A percentile compares a stretch with the other conserved stretches of the same genome.
These are phyloP conservation scores for Octodonta nipae DNA, from an alignment of 2,888 invertebrate genomes.

Conservation along the genomic window DNA sequence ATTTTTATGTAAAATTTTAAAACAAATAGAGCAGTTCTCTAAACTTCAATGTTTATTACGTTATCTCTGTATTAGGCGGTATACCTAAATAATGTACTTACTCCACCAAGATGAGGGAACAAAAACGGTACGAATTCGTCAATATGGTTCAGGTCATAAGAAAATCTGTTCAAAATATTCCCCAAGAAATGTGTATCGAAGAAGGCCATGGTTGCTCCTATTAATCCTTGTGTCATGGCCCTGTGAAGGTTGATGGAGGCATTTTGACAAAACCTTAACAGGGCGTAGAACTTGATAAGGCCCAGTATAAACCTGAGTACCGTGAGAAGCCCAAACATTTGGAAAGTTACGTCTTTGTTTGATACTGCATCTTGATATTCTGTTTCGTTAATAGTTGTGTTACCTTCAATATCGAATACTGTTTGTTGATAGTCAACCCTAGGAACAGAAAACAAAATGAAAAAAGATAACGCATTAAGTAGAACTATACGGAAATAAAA, in stretches of 20 bases:
- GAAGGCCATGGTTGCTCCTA: constrained; percentile 17
- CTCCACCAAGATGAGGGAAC: no score
- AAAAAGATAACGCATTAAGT: no score
- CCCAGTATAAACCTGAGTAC: constrained; percentile 5
- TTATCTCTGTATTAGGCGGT: no score
- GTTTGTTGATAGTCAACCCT: constrained; percentile 10
- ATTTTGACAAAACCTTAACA: constrained; percentile 7
- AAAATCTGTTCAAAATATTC: constrained; percentile 20
- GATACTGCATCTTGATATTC: constrained; percentile 6
- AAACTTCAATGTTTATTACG: no score
- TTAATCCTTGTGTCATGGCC: constrained; percentile 13
- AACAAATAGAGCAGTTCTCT: no score
- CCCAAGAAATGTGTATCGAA: constrained; percentile 20
- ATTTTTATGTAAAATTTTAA: no score
- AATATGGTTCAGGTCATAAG: constrained; percentile 16
- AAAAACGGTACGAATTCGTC: constrained; percentile 16
- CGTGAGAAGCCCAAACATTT: constrained; percentile 5
- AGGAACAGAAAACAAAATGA: constrained; percentile 2
- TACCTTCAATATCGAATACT: constrained; percentile 5
- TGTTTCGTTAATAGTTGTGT: constrained; percentile 5
- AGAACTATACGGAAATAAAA: no score
- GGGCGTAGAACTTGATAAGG: constrained; percentile 7
- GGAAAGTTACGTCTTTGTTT: constrained; percentile 8
- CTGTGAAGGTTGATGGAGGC: constrained; percentile 17
- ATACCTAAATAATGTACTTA: no score